Evolutionary conservation across 2,113 vertebrate species (phyloP), one percentile per base, ranked within the genome.

Genomic region (Anser brachyrhynchus): DNA sequence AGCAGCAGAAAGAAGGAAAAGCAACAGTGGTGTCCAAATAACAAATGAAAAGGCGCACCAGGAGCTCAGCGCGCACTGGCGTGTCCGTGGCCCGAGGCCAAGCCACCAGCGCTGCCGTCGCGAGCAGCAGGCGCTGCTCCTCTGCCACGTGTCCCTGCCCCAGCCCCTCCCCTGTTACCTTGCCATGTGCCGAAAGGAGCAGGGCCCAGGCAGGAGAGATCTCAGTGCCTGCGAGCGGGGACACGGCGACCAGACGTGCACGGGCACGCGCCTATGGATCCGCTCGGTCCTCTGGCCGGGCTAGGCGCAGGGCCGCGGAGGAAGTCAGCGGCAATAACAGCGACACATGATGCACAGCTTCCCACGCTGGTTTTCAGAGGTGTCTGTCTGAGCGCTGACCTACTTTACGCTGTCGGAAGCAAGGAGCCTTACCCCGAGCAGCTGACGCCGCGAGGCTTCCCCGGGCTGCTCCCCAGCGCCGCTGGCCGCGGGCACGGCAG

Each of bases 301-400:
- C 10, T 10, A 39, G 12, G 13, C 1, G 0, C 0, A 43, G 52
- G 67, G 73, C 51, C 16, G 10, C 0, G 11, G 51, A 18, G 64
- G 11, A 21, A 18, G 22, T 39, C 1, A 10, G 4, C 5, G 17
- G 25, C 8, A 41, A 4, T 4, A n/a, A 5, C 1, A 10, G 33
- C 71, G 1, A 3, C 1, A 28, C 75, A 5, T 22, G 46, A 49
- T 7, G 65, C 55, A 5, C 59, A 2, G 43, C 1, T 39, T 46
- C 55, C 72, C 89, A 74, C 0, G 1, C 31, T 46, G 78, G 29
- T 76, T 87, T 35, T 15, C 1, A 35, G 43, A 14, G 73, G 46
- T 41, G 1, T 2, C 3, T 15, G 31, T 20, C 37, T 52, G 52
- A 72, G 6, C 62, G 23, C 74, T 26, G 91, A 13, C 29, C 67